Evolutionary conservation across 2,113 vertebrate species (phyloP).

Genomic region (Apus apus): DNA sequence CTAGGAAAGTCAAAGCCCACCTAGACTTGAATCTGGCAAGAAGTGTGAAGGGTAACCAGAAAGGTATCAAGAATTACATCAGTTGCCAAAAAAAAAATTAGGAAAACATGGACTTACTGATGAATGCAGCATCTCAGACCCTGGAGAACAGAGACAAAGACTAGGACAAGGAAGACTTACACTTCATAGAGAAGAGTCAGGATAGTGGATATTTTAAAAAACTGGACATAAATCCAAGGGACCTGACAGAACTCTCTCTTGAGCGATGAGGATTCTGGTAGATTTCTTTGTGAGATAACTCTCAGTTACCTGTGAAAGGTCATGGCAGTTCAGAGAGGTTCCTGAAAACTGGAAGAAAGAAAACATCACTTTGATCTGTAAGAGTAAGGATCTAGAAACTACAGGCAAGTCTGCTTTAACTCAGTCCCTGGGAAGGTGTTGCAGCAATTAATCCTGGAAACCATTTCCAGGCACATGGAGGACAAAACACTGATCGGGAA

Average conservation of each 20-base stretch:
- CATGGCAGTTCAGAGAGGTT: not conserved
- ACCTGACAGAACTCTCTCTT: too few relatives aligned
- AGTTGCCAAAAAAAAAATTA: not conserved
- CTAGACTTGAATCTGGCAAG: not conserved
- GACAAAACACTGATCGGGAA: too few relatives aligned
- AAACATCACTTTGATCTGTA: not conserved
- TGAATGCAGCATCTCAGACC: not conserved
- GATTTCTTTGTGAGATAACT: too few relatives aligned
- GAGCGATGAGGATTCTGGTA: too few relatives aligned
- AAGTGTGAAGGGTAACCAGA: not conserved
- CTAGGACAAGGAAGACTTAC: not conserved
- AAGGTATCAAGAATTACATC: not conserved
- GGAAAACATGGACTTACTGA: not conserved
- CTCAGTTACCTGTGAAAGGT: too few relatives aligned
- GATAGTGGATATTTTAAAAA: not conserved
- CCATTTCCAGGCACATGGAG: too few relatives aligned
- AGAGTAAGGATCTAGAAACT: not conserved
- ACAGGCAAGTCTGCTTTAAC: not conserved
- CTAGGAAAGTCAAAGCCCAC: not conserved
- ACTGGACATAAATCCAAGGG: not conserved
- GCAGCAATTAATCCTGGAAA: not conserved
- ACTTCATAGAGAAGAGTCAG: not conserved
- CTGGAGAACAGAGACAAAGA: not conserved
- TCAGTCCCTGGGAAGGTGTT: not conserved
- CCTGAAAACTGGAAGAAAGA: not conserved